Base-by-base conservation (phyloP, 2,797 vertebrate genomes). In the Numenius phaeopus region DNA sequence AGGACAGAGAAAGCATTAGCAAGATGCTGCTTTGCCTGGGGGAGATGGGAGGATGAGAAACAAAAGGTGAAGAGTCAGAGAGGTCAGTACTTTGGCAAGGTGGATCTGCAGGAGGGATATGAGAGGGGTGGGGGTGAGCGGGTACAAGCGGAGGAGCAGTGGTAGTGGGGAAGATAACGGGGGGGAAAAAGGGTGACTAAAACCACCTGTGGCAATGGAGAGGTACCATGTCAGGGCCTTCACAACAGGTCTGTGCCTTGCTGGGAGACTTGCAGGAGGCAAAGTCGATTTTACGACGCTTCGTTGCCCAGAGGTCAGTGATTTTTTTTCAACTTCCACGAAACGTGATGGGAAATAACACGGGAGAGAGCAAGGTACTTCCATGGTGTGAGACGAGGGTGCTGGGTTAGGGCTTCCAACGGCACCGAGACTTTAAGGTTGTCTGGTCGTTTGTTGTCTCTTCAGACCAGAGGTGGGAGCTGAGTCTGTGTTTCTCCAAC, bases 51-150 rank as follows among this genome's bases (percentile, higher is more conserved):
- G 27, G 65, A n/a, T 47, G 66, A 61, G 72, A 54, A 61, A n/a
- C 10, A 21, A 9, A 30, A 44, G 40, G 8, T 27, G 27, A 58
- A 24, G 42, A 61, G 55, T 6, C 39, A 5, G 15, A 57, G 42
- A 30, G 21, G 61, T 16, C 39, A 18, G 30, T 10, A 71, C 30
- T 40, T 59, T 47, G 78, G 34, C 26, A 16, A 67, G 40, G 14
- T 29, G 59, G 79, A 27, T 42, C 39, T 92, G 30, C n/a, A 47
- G 39, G 21, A 78, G 47, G 30, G 20, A 30, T 37, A 27, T 13
- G 32, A 21, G 50, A 40, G 34, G 5, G 3, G 37, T 1, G 3
- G 10, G 34, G 13, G 7, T 0, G 5, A 49, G 37, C 16, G 24
- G 32, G 49, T 49, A 15, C 21, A 14, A 47, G 49, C 10, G 49